phyloP scores from a whole-genome alignment of 2,888 invertebrate species.

The Platerodrilus igneus region DNA sequence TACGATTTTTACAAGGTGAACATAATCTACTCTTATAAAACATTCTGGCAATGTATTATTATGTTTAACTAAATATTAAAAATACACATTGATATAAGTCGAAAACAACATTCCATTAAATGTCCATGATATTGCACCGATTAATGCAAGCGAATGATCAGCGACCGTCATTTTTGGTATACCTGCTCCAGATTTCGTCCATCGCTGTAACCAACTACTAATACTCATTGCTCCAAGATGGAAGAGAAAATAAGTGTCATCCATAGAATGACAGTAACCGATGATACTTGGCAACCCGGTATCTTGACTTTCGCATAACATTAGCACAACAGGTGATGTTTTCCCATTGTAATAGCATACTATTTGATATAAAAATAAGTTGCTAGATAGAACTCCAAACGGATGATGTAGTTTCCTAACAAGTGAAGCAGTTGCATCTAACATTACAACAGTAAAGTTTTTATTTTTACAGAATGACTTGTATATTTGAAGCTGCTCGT shows the following conservation, averaged over 20 bases:
- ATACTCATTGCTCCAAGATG: conserved; percentile 11
- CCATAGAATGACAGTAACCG: too few species aligned
- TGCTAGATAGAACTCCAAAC: conserved; percentile 1
- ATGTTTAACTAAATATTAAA: neutral
- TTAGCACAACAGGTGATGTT: conserved; percentile 15
- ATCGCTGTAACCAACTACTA: conserved; percentile 9
- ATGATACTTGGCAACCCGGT: too few species aligned
- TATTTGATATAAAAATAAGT: conserved; percentile 14
- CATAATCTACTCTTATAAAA: too few species aligned
- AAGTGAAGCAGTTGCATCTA: conserved; percentile 14
- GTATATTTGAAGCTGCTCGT: conserved; percentile 10
- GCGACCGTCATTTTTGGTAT: conserved; percentile 10
- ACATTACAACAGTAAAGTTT: neutral
- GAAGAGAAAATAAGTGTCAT: too few species aligned
- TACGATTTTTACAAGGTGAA: too few species aligned
- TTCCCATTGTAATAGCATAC: conserved; percentile 9
- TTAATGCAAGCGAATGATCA: conserved; percentile 15
- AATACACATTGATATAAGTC: neutral
- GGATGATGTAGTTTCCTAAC: conserved; percentile 12
- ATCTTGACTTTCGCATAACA: conserved; percentile 15
- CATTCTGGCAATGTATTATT: neutral
- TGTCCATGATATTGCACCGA: conserved; percentile 11
- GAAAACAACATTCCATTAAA: too few species aligned
- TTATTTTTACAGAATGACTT: conserved; percentile 7
- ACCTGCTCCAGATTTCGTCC: conserved; percentile 13